Evolutionary conservation across 2,797 vertebrate genomes (phyloP).

Genomic region (Crossoptilon crossoptilon): DNA sequence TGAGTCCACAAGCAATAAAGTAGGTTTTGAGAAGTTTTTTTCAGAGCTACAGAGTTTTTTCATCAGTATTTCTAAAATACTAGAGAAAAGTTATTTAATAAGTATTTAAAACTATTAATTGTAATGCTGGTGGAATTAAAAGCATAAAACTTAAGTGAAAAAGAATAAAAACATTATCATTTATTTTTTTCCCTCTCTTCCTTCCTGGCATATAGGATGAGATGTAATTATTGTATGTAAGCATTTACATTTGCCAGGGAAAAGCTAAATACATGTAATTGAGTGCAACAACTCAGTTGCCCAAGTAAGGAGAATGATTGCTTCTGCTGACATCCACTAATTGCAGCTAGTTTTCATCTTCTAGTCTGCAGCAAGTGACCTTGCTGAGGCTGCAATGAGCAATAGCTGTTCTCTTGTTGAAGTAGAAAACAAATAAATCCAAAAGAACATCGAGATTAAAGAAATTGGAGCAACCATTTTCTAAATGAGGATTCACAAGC

Average conservation of each 20-base stretch:
- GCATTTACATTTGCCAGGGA: constrained; percentile 25
- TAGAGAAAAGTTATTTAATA: background rate
- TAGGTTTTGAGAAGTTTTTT: background rate
- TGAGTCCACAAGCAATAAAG: background rate
- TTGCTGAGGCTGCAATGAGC: background rate
- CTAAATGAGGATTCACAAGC: background rate
- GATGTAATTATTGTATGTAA: constrained; percentile 38
- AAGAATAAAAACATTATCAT: background rate
- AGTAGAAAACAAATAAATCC: background rate
- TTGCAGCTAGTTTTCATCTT: background rate
- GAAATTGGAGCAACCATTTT: rapidly evolving
- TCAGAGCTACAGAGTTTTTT: background rate
- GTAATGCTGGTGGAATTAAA: background rate
- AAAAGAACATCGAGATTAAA: rapidly evolving
- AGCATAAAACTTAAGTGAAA: constrained; percentile 14
- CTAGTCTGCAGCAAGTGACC: constrained; percentile 1
- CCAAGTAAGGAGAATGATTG: constrained; percentile 17
- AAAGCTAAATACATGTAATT: constrained; percentile 43
- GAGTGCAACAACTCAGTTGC: constrained; percentile 33
- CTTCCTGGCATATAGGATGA: background rate
- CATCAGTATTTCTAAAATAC: background rate
- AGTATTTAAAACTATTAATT: background rate
- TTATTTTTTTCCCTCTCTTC: constrained; percentile 32
- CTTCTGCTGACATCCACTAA: constrained; percentile 20
- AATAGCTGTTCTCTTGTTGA: background rate